Percentiles rank a stretch among this genome's conserved stretches.
These are phyloP conservation scores for Melanotaenia trifasciata DNA, from an alignment of 2,797 vertebrate species.

Conservation along the genomic window DNA sequence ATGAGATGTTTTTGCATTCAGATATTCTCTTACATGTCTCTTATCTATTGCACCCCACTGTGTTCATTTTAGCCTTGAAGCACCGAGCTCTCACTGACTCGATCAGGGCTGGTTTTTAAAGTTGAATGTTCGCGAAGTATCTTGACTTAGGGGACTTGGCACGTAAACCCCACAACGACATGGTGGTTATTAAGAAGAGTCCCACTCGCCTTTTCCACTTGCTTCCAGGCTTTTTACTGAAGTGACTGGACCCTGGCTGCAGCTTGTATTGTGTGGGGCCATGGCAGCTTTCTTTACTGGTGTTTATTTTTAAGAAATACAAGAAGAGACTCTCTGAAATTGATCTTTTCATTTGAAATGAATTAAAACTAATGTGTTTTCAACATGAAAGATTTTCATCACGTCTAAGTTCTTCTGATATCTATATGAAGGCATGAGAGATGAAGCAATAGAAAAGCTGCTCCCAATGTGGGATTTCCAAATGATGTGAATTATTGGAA, in stretches of 20 bases:
- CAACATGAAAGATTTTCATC: not conserved
- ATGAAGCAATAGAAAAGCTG: not conserved
- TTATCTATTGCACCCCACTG: not conserved
- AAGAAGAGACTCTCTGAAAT: not conserved
- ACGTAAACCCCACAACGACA: not conserved
- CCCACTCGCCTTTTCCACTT: not conserved
- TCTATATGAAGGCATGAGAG: not conserved
- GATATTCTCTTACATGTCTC: slow-evolving; percentile 1
- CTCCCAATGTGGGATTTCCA: not conserved
- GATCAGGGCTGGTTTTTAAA: not conserved
- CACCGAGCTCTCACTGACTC: not conserved
- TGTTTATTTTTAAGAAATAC: not conserved
- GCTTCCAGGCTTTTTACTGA: not conserved
- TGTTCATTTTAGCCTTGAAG: not conserved
- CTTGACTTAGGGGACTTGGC: not conserved
- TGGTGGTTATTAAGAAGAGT: not conserved
- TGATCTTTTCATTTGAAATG: not conserved
- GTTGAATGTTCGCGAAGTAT: not conserved
- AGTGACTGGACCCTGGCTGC: not conserved
- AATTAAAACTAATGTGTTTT: not conserved
- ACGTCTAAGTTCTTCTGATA: not conserved
- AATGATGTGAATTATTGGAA: not conserved
- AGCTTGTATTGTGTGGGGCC: not conserved
- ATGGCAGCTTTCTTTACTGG: not conserved
- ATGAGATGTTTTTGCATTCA: not conserved